These are phyloP conservation scores for Bombus affinis DNA, from an alignment of 1,140 invertebrate species.

Conservation along the genomic window DNA sequence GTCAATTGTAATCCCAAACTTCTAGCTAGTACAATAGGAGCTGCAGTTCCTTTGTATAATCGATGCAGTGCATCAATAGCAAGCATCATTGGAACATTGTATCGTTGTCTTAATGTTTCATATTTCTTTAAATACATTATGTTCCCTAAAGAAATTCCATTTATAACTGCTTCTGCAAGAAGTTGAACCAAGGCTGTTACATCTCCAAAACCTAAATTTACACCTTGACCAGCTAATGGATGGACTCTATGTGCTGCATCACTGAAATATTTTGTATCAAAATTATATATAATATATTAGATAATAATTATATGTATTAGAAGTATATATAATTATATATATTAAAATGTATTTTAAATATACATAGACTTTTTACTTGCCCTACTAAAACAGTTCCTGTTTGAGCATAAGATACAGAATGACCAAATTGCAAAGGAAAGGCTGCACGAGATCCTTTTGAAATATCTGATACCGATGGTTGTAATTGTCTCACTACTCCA, in stretches of 20 bases:
- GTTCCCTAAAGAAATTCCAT: conserved; percentile 87
- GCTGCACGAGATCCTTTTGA: conserved; percentile 88
- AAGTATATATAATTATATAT: too few species aligned
- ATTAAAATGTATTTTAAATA: conserved; percentile 10
- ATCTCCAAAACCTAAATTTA: conserved; percentile 98
- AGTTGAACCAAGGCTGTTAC: conserved; percentile 88
- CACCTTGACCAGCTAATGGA: conserved; percentile 98
- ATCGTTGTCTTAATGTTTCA: conserved; percentile 91
- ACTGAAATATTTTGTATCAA: conserved; percentile 80
- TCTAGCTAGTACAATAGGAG: conserved; percentile 91
- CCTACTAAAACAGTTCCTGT: conserved; percentile 91
- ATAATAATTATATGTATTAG: too few species aligned
- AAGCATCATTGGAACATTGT: conserved; percentile 94
- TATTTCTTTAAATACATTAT: conserved; percentile 90
- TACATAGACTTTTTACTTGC: conserved; percentile 80
- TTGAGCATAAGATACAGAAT: conserved; percentile 92
- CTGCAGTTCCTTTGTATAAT: conserved; percentile 90
- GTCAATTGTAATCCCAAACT: conserved; percentile 94
- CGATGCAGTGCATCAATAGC: conserved; percentile 94
- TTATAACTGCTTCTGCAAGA: conserved; percentile 87
- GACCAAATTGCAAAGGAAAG: conserved; percentile 96
- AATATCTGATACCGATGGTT: conserved; percentile 89
- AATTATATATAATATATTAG: not conserved
- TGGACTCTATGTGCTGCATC: conserved; percentile 98
- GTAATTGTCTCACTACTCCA: conserved; percentile 86